Base-by-base conservation (phyloP, 64 coral and sea anemone genomes). In the Pachyseris speciosa region DNA sequence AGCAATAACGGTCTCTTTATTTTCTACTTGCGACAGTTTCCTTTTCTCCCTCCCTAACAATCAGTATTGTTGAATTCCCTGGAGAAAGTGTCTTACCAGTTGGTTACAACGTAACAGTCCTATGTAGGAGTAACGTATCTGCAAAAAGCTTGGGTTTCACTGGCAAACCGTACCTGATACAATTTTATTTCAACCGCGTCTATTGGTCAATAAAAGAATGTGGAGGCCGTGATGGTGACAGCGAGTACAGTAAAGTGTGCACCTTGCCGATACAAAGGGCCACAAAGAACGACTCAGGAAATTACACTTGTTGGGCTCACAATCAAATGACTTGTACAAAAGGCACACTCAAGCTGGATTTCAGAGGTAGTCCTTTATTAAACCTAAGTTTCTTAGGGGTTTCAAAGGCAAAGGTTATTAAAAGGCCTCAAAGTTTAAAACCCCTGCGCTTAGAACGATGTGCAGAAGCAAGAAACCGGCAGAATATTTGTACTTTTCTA, bases 181-280 rank as follows among this genome's bases (percentile, higher is more conserved):
- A 78, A 25, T 30, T 15, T 16, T 78, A 51, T 33, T 36, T 50
- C 25, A 78, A 78, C 16, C 24, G 19, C 1, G 22, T 7, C 11
- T 41, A 45, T n/a, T 16, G 1, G 17, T 16, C 9, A 8, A 7
- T 36, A 31, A 25, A 47, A 17, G 29, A 34, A 6, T 52, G 47
- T 32, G 44, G 47, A 17, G 43, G 74, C 16, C 0, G 47, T 10
- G 47, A 16, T 30, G 0, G 29, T 0, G 74, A 78, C 4, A 78
- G 68, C 32, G 68, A 72, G 22, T 32, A 53, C 6, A 51, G 43
- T 28, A 78, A 78, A 78, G 47, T 78, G 13, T 78, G 74, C 12
- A 20, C 43, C 2, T 33, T 5, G 13, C 10, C 19, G 9, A 78
- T 78, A 10, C 44, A 33, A 17, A 78, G 53, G 12, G 26, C 74